Evolutionary conservation across 2,113 vertebrate species (phyloP).

Genomic region (Saimiri boliviensis): DNA sequence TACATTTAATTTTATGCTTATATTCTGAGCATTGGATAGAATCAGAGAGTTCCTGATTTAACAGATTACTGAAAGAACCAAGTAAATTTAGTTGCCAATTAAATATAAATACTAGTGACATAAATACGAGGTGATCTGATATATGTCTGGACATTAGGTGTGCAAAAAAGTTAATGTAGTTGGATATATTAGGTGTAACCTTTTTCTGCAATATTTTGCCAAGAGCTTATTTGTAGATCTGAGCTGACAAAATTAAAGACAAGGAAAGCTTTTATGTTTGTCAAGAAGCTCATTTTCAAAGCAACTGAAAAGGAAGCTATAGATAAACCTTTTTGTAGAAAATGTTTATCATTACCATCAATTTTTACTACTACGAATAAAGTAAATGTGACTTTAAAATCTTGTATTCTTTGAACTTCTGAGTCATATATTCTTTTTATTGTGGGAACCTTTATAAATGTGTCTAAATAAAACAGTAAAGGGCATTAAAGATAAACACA

Average conservation of each 20-base stretch:
- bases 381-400: conserved; percentile 44
- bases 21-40: not conserved
- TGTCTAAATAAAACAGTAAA: conserved; percentile 50
- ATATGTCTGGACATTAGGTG: not conserved
- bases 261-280: conserved; percentile 8
- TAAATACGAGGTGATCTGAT: not conserved
- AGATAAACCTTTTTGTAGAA: conserved; percentile 14
- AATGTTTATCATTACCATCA: not conserved
- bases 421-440: conserved; percentile 28
- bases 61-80: not conserved
- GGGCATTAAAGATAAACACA: conserved; percentile 27
- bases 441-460: conserved; percentile 12
- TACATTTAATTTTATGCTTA: conserved; percentile 9
- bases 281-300: conserved; percentile 37
- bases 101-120: not conserved
- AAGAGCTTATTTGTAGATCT: not conserved
- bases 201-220: not conserved
- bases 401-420: conserved; percentile 49
- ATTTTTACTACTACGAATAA: conserved; percentile 28
- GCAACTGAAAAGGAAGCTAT: conserved; percentile 31
- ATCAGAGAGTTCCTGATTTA: conserved; percentile 1
- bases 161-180: not conserved
- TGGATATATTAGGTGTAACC: not conserved
- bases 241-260: conserved; percentile 3
- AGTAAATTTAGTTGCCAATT: not conserved